Base-by-base conservation (phyloP, 2,888 invertebrate genomes). In the Ichneumon xanthorius region DNA sequence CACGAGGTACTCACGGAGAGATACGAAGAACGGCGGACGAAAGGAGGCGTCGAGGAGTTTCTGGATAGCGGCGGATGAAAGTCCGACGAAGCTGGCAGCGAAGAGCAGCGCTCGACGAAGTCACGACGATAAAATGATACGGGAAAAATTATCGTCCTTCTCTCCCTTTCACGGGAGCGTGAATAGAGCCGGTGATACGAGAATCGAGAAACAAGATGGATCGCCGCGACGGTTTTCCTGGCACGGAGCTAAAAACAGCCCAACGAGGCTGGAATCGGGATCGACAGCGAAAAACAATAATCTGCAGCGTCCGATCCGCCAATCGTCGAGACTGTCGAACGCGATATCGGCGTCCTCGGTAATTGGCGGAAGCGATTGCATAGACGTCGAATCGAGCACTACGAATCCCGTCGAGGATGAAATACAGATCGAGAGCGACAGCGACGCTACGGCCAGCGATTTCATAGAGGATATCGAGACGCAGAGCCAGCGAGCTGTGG, bases 401-500 rank as follows among this genome's bases (percentile, higher is more conserved):
- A 68, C 68, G 7, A 76, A 26, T 26, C 33, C 30, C 19, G 48
- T 33, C 16, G 81, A 86, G 1, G 83, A 85, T 2, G 67, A 85
- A 9, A 48, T 30, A 14, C 68, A 61, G 16, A 71, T 72, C 14
- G 78, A 70, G 5, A 88, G 76, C 48, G 89, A 90, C 16, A 86
- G 81, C n/a, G 88, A 89, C 2, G 79, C 68, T 26, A 84, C 88
- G 48, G 37, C 71, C 1, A 87, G 86, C 45, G 80, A 88, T 58
- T 6, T 85, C 0, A 91, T 92, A 71, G 92, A 92, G 26, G 77
- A 82, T 16, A 26, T 58, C 22, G 30, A 11, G 16, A 76, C 82
- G 19, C 83, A 71, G 61, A 79, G 61, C 19, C 4, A 14, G n/a
- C 3, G n/a, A 9, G 11, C 22, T 22, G 4, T 16, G 19, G 3